phyloP scores from a whole-genome alignment of 2,888 invertebrate genomes.

The Limnephilus rhombicus region DNA sequence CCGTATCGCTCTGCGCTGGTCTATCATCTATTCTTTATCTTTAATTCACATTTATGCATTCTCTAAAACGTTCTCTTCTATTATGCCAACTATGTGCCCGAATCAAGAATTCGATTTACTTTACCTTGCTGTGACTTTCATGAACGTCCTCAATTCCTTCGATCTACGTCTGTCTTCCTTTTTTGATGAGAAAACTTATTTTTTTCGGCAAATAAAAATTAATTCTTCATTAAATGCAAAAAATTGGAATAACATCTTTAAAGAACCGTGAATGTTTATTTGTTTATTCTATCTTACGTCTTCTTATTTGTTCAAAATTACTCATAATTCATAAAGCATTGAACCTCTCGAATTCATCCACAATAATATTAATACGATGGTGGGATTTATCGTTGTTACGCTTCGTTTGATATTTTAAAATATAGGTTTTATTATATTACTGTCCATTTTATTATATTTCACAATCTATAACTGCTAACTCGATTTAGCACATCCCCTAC shows the following conservation, averaged over 20 bases:
- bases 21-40: too few species aligned
- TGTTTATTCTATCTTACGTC: neutral
- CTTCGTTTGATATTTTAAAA: neutral
- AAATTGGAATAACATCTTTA: neutral
- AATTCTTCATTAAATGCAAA: too few species aligned
- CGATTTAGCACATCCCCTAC: too few species aligned
- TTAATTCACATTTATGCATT: neutral
- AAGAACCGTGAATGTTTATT: too few species aligned
- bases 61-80: neutral
- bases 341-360: neutral
- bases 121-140: neutral
- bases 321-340: neutral
- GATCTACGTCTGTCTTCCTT: neutral
- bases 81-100: neutral
- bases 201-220: neutral
- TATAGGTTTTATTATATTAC: neutral
- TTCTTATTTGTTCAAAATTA: too few species aligned
- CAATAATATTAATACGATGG: neutral
- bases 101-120: neutral
- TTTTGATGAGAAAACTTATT: neutral
- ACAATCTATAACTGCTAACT: neutral
- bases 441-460: neutral
- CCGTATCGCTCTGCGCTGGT: neutral
- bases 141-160: neutral
- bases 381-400: neutral